Evolutionary conservation across 1,140 invertebrate species (phyloP).

Genomic region (Prorops nasuta): DNA sequence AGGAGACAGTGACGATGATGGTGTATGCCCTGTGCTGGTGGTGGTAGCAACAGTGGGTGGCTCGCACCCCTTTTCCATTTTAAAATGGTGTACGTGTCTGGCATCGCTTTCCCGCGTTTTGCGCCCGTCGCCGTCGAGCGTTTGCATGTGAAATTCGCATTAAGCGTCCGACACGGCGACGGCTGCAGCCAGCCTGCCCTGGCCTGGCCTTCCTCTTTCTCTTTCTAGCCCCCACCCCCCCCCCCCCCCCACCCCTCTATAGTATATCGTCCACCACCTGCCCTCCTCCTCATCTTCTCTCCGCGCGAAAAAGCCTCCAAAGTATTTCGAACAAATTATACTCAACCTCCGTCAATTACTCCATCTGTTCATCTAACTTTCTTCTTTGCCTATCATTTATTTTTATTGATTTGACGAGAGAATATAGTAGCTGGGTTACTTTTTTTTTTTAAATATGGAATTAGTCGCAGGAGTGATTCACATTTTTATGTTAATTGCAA

Average conservation of each 20-base stretch:
- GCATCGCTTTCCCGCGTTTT: constrained; percentile 33
- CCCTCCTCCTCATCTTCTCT: neutral
- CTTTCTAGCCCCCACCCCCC: constrained; percentile 4
- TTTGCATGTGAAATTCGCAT: constrained; percentile 36
- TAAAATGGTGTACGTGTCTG: constrained; percentile 42
- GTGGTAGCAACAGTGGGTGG: too few relatives aligned
- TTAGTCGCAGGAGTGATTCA: too few relatives aligned
- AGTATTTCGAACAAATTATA: too few relatives aligned
- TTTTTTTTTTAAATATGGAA: too few relatives aligned
- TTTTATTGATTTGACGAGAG: too few relatives aligned
- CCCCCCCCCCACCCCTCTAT: constrained; percentile 2
- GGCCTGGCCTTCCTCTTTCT: neutral
- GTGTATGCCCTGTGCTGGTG: too few relatives aligned
- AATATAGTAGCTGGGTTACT: too few relatives aligned
- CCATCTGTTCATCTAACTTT: neutral
- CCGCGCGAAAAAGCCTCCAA: neutral
- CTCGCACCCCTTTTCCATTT: constrained; percentile 35
- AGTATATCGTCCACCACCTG: constrained; percentile 2
- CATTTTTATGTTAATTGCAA: too few relatives aligned
- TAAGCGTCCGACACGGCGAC: constrained; percentile 29
- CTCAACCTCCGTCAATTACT: too few relatives aligned
- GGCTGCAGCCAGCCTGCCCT: neutral
- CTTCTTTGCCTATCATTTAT: too few relatives aligned
- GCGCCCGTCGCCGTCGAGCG: constrained; percentile 6
- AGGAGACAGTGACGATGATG: too few relatives aligned